Percentiles rank a stretch among this genome's conserved stretches.
phyloP scores from a whole-genome alignment of 1,140 invertebrate species.

The Saccostrea echinata region DNA sequence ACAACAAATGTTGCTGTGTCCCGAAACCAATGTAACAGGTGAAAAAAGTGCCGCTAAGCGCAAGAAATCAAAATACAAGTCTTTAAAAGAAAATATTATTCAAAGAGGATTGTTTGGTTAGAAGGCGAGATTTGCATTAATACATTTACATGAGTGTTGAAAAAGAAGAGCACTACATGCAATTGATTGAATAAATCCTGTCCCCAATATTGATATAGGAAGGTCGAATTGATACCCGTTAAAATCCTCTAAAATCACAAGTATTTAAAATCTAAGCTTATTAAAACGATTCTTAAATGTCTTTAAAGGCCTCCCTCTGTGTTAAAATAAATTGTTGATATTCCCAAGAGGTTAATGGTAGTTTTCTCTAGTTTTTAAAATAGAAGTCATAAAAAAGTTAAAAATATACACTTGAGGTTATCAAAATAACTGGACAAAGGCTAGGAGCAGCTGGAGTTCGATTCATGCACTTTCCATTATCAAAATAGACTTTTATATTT shows the following conservation, averaged over 20 bases:
- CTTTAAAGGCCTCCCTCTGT: slow-evolving; percentile 15
- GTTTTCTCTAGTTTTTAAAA: slow-evolving; percentile 8
- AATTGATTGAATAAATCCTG: slow-evolving; percentile 14
- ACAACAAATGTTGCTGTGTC: not conserved
- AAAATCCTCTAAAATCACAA: slow-evolving; percentile 10
- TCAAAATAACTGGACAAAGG: not conserved
- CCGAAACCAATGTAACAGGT: not conserved
- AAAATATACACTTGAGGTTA: not conserved
- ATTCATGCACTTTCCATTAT: not conserved
- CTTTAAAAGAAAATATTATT: slow-evolving; percentile 21
- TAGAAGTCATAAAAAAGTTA: slow-evolving; percentile 1
- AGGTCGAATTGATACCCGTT: not conserved
- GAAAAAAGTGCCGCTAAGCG: not conserved
- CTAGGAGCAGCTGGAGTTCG: not conserved
- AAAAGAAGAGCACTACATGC: slow-evolving; percentile 13
- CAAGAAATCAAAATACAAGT: not conserved
- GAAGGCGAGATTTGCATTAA: slow-evolving; percentile 27
- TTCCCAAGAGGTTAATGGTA: slow-evolving; percentile 9
- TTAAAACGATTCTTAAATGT: slow-evolving; percentile 3
- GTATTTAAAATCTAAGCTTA: slow-evolving; percentile 34
- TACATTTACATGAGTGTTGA: not conserved
- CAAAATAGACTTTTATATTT: not conserved
- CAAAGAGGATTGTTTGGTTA: not conserved
- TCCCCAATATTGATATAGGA: slow-evolving; percentile 13
- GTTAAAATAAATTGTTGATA: slow-evolving; percentile 17